Percentiles rank a stretch among this genome's conserved stretches.
Conservation (phyloP, 2,113 vertebrate genomes). For the Tetraodon nigroviridis region DNA sequence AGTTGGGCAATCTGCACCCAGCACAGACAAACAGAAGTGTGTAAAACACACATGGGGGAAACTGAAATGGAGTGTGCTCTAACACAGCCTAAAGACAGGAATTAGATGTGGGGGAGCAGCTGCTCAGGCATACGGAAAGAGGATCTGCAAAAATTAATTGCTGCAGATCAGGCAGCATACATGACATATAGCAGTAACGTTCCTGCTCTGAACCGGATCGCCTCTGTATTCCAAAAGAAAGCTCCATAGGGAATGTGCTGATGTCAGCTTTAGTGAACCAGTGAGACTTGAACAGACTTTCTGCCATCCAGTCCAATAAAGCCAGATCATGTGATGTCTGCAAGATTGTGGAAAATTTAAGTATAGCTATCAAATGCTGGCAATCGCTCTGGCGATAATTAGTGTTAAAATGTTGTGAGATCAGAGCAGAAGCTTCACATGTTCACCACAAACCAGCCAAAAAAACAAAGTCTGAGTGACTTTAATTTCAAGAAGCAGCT, state of each 20-base stretch:
- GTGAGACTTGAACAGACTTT: conserved; percentile 20
- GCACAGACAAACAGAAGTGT: conserved; percentile 24
- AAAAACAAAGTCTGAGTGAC: conserved; percentile 8
- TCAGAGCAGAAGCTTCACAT: background rate
- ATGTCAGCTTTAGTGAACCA: conserved; percentile 28
- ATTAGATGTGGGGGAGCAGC: conserved; percentile 45
- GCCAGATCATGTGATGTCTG: conserved; percentile 17
- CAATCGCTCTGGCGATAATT: background rate
- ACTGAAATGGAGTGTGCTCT: conserved; percentile 55
- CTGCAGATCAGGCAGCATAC: conserved; percentile 61
- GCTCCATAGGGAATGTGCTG: conserved; percentile 25
- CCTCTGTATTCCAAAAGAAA: conserved; percentile 41
- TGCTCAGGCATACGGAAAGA: conserved; percentile 48
- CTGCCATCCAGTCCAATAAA: conserved; percentile 21
- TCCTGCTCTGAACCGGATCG: conserved; percentile 49
- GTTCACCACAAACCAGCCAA: background rate
- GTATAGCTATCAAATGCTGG: background rate
- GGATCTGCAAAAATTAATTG: conserved; percentile 66
- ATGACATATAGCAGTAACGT: conserved; percentile 55
- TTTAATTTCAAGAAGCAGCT: conserved; percentile 3
- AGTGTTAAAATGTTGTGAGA: background rate
- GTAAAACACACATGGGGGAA: conserved; percentile 44
- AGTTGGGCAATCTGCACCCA: conserved; percentile 28
- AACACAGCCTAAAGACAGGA: conserved; percentile 54
- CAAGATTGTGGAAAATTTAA: background rate